Evolutionary conservation across 1,140 invertebrate species (phyloP), one percentile per base, ranked within the genome.

Genomic region (Maniola jurtina): DNA sequence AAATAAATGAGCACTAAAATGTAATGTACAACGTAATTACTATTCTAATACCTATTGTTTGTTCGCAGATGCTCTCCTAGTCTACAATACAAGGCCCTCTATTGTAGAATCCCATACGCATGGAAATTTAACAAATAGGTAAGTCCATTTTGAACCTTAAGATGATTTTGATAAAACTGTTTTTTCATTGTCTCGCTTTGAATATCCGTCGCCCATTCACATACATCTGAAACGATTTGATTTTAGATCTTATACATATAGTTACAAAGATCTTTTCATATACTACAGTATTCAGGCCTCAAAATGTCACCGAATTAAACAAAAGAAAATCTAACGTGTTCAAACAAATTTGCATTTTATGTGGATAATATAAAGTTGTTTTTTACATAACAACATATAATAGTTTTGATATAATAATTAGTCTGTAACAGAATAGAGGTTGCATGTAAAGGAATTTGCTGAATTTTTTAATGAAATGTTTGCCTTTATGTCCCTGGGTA

Each of bases 21-120:
- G 50, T 55, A 47, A 47, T 48, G 65, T 57, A 67, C 52, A 61
- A 61, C 61, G 48, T 80, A 73, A 71, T 71, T 74, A 75, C 48
- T 60, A 61, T 67, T 54, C 59, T 67, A 67, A 67, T 57, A 52
- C 63, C 68, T 70, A 73, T 73, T 81, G 68, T 81, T 82, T 82
- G 79, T 81, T 74, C 76, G 48, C 82, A 84, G 82, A 81, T 76
- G 75, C 75, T 64, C 68, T 76, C 40, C 70, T 73, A 71, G 77
- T 76, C 63, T 33, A 67, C 65, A 67, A 73, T 64, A 70, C 74
- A 64, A 61, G 65, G 70, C 71, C 74, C 68, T 71, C 73, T 58
- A 68, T 72, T 71, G 70, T 72, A 68, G 63, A 71, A 70, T 64
- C 71, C 64, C 50, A 64, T 64, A 70, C 52, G 34, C 59, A 58